Percentiles rank a stretch among this genome's conserved stretches.
These are phyloP conservation scores for Drosophila anomalata DNA, from an alignment of 2,888 invertebrate species.

Conservation along the genomic window DNA sequence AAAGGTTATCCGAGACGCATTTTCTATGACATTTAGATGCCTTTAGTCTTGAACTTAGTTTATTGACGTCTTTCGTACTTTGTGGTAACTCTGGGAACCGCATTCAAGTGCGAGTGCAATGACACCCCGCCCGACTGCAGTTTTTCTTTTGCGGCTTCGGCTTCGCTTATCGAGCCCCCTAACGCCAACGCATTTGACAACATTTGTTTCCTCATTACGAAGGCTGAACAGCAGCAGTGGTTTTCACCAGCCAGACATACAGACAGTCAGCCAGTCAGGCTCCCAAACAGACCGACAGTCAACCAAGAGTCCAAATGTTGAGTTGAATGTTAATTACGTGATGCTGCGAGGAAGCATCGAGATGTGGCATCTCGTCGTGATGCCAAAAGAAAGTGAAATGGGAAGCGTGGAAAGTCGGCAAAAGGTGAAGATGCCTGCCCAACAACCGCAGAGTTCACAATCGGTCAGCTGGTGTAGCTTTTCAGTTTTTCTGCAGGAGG, in stretches of 20 bases:
- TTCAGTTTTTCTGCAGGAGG: slow-evolving; percentile 24
- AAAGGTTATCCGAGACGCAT: background rate
- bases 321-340: slow-evolving; percentile 72
- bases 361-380: slow-evolving; percentile 53
- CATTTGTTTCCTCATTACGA: slow-evolving; percentile 77
- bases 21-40: slow-evolving; percentile 5
- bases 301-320: slow-evolving; percentile 6
- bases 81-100: slow-evolving; percentile 44
- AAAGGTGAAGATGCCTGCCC: slow-evolving; percentile 56
- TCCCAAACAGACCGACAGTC: background rate
- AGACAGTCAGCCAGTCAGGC: background rate
- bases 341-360: slow-evolving; percentile 69
- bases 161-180: slow-evolving; percentile 52
- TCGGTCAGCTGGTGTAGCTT: slow-evolving; percentile 40
- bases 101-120: slow-evolving; percentile 55
- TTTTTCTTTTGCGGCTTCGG: slow-evolving; percentile 32
- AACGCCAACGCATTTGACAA: slow-evolving; percentile 70
- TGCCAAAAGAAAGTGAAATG: slow-evolving; percentile 72
- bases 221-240: slow-evolving; percentile 37
- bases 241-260: slow-evolving; percentile 18
- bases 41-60: slow-evolving; percentile 57
- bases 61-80: slow-evolving; percentile 16
- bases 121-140: slow-evolving; percentile 42
- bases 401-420: slow-evolving; percentile 72
- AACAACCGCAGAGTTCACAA: slow-evolving; percentile 46